These are phyloP conservation scores for Phortica okadai DNA, from an alignment of 2,888 invertebrate species.

Conservation along the genomic window DNA sequence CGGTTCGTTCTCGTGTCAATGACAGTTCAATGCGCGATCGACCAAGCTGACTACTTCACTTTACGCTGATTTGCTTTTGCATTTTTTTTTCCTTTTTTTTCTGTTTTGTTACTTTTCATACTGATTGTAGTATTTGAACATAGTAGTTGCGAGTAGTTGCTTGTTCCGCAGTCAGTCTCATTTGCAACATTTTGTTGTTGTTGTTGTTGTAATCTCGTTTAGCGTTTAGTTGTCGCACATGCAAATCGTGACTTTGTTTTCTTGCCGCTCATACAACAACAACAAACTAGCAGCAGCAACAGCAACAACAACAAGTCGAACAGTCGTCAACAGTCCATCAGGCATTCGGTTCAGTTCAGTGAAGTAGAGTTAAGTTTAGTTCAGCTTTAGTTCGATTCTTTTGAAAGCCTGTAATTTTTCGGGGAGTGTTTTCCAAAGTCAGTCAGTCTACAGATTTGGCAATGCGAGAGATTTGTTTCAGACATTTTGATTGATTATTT, in stretches of 20 bases:
- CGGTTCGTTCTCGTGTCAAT: constrained; percentile 65
- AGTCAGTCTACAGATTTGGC: constrained; percentile 22
- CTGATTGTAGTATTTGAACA: neutral
- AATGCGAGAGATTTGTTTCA: constrained; percentile 67
- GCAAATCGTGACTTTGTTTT: constrained; percentile 35
- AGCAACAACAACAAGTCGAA: constrained; percentile 8
- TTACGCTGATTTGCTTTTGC: constrained; percentile 1
- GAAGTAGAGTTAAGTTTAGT: constrained; percentile 4
- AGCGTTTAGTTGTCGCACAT: constrained; percentile 31
- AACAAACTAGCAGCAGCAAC: neutral
- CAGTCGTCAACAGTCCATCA: constrained; percentile 29
- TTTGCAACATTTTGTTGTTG: constrained; percentile 9
- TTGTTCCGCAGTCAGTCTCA: constrained; percentile 8
- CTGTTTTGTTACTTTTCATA: neutral
- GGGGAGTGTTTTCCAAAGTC: constrained; percentile 29
- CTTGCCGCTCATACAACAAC: constrained; percentile 20
- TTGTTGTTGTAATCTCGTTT: constrained; percentile 20
- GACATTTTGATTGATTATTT: constrained; percentile 71
- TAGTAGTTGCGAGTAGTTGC: neutral
- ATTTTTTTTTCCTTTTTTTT: constrained; percentile 2
- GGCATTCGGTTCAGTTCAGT: constrained; percentile 23
- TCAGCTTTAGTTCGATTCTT: constrained; percentile 12
- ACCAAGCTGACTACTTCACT: constrained; percentile 32
- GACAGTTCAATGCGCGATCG: constrained; percentile 72
- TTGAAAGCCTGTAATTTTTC: constrained; percentile 20